Conservation (phyloP, 2,888 invertebrate genomes). For the Oscheius sp. region DNA sequence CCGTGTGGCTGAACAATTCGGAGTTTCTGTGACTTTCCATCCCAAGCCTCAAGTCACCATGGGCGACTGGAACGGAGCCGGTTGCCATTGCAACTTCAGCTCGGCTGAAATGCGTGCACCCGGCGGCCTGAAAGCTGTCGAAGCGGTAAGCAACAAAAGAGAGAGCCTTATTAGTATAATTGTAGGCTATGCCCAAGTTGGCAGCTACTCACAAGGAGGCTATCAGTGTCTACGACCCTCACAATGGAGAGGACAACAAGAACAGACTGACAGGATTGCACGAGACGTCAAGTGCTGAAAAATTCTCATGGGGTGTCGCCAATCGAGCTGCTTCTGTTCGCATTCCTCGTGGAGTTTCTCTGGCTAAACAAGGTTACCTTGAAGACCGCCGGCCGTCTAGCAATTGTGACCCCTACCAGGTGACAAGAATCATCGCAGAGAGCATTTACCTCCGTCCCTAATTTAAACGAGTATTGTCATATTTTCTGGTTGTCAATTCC, state of each 20-base stretch:
- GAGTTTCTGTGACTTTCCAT: constrained; percentile 75
- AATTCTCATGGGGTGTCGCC: constrained; percentile 81
- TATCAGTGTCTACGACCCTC: constrained; percentile 76
- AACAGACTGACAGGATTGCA: constrained; percentile 90
- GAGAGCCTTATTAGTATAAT: background rate
- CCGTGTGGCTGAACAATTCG: constrained; percentile 76
- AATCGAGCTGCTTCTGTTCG: constrained; percentile 60
- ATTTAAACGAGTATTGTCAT: background rate
- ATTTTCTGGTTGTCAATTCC: constrained; percentile 10
- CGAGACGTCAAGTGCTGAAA: constrained; percentile 94
- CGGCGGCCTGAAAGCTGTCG: constrained; percentile 51
- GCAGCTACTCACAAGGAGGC: constrained; percentile 90
- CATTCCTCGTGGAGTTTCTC: constrained; percentile 64
- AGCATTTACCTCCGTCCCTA: constrained; percentile 23
- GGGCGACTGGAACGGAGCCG: constrained; percentile 90
- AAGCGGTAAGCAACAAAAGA: constrained; percentile 38
- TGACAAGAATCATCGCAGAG: constrained; percentile 45
- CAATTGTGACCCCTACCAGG: constrained; percentile 64
- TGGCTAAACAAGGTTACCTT: constrained; percentile 63
- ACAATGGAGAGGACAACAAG: constrained; percentile 93
- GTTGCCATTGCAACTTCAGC: constrained; percentile 94
- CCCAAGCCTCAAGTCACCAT: constrained; percentile 74
- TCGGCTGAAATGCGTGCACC: constrained; percentile 85
- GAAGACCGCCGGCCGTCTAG: constrained; percentile 66
- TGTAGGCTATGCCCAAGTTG: constrained; percentile 85